Evolutionary conservation across 2,113 vertebrate genomes (phyloP).

Genomic region (Channa maculata): DNA sequence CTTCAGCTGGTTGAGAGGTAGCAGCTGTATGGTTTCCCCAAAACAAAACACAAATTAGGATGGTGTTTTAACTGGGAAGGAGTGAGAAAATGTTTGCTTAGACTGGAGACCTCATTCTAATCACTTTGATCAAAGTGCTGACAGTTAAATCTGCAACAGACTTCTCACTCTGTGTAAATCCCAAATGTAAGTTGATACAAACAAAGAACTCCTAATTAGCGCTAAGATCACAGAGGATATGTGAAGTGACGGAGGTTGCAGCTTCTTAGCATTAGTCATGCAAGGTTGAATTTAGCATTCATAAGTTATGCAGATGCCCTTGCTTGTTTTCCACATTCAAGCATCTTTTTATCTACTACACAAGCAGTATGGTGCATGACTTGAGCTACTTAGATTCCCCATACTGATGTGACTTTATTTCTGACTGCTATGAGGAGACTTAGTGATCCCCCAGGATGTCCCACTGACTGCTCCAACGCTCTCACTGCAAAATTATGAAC

Average conservation of each 20-base stretch:
- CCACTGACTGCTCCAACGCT: neutral
- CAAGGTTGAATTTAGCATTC: conserved; percentile 38
- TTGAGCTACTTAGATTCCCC: conserved; percentile 30
- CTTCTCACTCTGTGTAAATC: conserved; percentile 58
- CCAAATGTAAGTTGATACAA: conserved; percentile 64
- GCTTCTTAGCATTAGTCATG: conserved; percentile 35
- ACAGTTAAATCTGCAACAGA: conserved; percentile 62
- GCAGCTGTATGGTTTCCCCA: conserved; percentile 43
- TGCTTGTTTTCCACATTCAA: conserved; percentile 32
- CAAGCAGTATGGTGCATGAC: conserved; percentile 14
- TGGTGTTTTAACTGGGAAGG: conserved; percentile 36
- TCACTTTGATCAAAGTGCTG: conserved; percentile 74
- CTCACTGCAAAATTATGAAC: neutral
- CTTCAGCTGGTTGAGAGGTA: conserved; percentile 34
- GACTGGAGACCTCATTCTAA: conserved; percentile 63
- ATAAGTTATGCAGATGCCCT: conserved; percentile 25
- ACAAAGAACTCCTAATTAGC: conserved; percentile 73
- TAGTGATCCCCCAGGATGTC: conserved; percentile 30
- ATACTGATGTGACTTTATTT: conserved; percentile 39
- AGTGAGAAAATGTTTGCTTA: conserved; percentile 33
- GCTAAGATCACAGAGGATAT: conserved; percentile 51
- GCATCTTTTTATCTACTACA: conserved; percentile 44
- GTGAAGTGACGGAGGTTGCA: conserved; percentile 33
- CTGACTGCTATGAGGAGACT: conserved; percentile 27
- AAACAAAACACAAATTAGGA: conserved; percentile 64